phyloP scores from a whole-genome alignment of 2,888 invertebrate species.

The Drosophila diplacantha region DNA sequence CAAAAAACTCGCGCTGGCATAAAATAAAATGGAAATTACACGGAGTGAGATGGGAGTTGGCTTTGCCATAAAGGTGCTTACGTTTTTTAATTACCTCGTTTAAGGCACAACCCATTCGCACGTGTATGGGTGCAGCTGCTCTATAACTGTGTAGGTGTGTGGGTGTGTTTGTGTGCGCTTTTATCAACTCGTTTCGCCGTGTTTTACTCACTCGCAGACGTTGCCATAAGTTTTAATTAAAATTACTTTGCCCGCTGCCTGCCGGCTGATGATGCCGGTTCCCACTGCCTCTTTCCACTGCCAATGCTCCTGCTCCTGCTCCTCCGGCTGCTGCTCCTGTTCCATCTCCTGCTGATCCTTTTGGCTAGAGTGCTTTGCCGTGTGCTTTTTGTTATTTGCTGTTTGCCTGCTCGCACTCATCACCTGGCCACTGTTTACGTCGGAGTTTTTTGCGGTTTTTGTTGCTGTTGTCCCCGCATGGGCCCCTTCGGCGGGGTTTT shows the following conservation, averaged over 20 bases:
- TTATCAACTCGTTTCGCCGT: slow-evolving; percentile 70
- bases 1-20: slow-evolving; percentile 58
- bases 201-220: slow-evolving; percentile 71
- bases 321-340: slow-evolving; percentile 23
- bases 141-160: slow-evolving; percentile 18
- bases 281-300: slow-evolving; percentile 25
- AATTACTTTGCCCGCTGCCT: slow-evolving; percentile 64
- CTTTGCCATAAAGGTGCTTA: slow-evolving; percentile 63
- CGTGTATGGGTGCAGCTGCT: slow-evolving; percentile 14
- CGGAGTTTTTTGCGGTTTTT: slow-evolving; percentile 56
- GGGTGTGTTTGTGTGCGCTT: slow-evolving; percentile 49
- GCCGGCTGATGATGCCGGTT: slow-evolving; percentile 53
- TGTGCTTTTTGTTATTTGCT: slow-evolving; percentile 71
- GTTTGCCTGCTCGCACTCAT: slow-evolving; percentile 61
- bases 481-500: slow-evolving; percentile 41
- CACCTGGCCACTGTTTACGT: slow-evolving; percentile 46
- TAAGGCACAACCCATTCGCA: slow-evolving; percentile 56
- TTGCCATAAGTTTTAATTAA: slow-evolving; percentile 71
- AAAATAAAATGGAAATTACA: slow-evolving; percentile 70
- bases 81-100: slow-evolving; percentile 71
- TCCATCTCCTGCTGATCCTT: slow-evolving; percentile 14
- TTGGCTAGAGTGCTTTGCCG: slow-evolving; percentile 63
- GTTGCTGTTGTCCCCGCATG: slow-evolving; percentile 21
- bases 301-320: slow-evolving; percentile 23
- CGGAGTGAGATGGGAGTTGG: slow-evolving; percentile 35